These are phyloP conservation scores for Drosophila melanosoma DNA, from an alignment of 2,888 invertebrate genomes.

Conservation along the genomic window DNA sequence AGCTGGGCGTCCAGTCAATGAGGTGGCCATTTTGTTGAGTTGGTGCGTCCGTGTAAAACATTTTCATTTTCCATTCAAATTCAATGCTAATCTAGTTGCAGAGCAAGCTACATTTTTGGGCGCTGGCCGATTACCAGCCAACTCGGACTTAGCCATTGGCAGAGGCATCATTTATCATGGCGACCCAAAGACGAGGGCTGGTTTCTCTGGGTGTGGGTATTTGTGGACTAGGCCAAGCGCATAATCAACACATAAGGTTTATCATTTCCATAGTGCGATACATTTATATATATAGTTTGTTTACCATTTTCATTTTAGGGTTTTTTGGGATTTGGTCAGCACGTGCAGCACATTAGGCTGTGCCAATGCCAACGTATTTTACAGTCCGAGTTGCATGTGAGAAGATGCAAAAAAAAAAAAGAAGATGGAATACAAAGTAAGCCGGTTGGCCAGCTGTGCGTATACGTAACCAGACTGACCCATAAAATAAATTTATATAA, in stretches of 20 bases:
- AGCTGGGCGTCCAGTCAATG: conserved; percentile 13
- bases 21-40: conserved; percentile 25
- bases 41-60: conserved; percentile 55
- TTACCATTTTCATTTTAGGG: conserved; percentile 17
- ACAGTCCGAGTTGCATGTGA: conserved; percentile 45
- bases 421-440: conserved; percentile 37
- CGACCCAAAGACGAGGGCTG: conserved; percentile 44
- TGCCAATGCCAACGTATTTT: conserved; percentile 49
- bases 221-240: conserved; percentile 54
- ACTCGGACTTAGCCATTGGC: conserved; percentile 46
- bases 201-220: conserved; percentile 43
- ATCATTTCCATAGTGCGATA: conserved; percentile 65
- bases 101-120: conserved; percentile 59
- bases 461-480: conserved; percentile 64
- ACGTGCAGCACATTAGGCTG: conserved; percentile 74
- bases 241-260: conserved; percentile 72
- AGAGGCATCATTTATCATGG: conserved; percentile 72
- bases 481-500: conserved; percentile 50
- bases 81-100: conserved; percentile 77
- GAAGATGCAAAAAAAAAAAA: neutral
- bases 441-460: conserved; percentile 58
- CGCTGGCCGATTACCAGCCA: conserved; percentile 10
- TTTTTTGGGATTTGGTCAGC: conserved; percentile 43
- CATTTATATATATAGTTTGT: conserved; percentile 42
- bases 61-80: conserved; percentile 78